These are phyloP conservation scores for Menidia beryllina DNA, from an alignment of 2,113 vertebrate genomes.

Conservation along the genomic window DNA sequence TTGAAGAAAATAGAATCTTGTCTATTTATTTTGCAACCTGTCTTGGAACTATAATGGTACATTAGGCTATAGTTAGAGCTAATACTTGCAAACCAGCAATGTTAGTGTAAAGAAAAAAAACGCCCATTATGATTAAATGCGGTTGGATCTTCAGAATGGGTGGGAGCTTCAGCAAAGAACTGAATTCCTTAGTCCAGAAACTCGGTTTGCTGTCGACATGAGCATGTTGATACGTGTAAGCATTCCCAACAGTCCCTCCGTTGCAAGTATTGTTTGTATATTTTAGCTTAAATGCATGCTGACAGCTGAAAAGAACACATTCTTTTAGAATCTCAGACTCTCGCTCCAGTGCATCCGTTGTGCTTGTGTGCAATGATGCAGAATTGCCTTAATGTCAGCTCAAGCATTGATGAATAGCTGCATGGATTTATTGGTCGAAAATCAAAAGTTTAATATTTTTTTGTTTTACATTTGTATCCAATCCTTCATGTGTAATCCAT, in stretches of 20 bases:
- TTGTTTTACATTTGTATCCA: not conserved
- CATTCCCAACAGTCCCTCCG: conserved; percentile 15
- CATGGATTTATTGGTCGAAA: not conserved
- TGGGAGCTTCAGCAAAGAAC: conserved; percentile 29
- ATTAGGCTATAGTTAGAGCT: conserved; percentile 20
- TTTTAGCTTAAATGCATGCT: conserved; percentile 1
- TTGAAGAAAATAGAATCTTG: conserved; percentile 19
- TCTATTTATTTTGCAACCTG: conserved; percentile 33
- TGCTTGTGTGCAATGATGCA: not conserved
- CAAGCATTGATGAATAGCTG: too few relatives aligned
- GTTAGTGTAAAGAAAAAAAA: conserved; percentile 11
- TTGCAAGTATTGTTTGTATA: conserved; percentile 7
- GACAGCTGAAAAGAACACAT: conserved; percentile 4
- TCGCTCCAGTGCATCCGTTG: conserved; percentile 4
- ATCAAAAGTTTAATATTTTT: not conserved
- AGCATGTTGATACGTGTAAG: conserved; percentile 19
- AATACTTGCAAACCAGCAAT: conserved; percentile 12
- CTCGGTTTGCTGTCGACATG: conserved; percentile 1
- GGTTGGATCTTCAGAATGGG: not conserved
- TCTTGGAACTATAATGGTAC: conserved; percentile 12
- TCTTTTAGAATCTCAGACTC: not conserved
- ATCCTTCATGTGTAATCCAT: not conserved
- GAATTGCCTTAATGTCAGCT: not conserved
- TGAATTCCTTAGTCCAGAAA: conserved; percentile 33
- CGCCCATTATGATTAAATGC: conserved; percentile 16